Percentiles rank a stretch among this genome's conserved stretches.
Conservation (phyloP, 2,797 vertebrate genomes). For the Schizopygopsis pylzovi region DNA sequence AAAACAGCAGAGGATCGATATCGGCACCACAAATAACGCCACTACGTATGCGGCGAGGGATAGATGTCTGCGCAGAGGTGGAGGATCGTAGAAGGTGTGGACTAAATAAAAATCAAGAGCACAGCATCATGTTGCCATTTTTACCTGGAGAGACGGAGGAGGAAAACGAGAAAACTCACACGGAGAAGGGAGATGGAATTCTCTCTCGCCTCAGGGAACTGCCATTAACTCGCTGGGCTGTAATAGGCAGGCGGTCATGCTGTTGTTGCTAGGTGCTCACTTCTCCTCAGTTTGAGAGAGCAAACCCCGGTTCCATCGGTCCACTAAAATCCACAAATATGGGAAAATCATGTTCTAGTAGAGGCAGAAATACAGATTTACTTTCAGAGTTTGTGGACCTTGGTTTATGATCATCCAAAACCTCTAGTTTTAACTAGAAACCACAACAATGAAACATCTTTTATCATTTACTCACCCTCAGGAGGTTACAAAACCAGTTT, state of each 20-base stretch:
- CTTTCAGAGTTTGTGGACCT: neutral
- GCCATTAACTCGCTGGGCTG: conserved; percentile 48
- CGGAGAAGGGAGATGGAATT: conserved; percentile 49
- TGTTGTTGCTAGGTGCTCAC: conserved; percentile 40
- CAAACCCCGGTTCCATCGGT: conserved; percentile 33
- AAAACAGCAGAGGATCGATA: conserved; percentile 39
- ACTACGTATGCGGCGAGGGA: neutral
- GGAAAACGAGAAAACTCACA: conserved; percentile 19
- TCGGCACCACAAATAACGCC: conserved; percentile 8
- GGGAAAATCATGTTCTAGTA: neutral
- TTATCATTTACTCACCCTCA: neutral
- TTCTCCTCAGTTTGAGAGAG: conserved; percentile 1
- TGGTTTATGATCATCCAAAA: neutral
- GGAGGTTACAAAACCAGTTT: too few species aligned
- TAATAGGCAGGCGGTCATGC: conserved; percentile 39
- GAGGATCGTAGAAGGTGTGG: conserved; percentile 4
- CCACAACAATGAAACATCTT: neutral
- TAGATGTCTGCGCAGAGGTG: conserved; percentile 1
- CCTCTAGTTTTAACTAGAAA: neutral
- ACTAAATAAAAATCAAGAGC: conserved; percentile 30
- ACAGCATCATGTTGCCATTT: conserved; percentile 46
- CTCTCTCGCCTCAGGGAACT: conserved; percentile 44
- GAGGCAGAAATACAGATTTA: neutral
- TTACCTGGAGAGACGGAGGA: conserved; percentile 36
- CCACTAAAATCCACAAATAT: conserved; percentile 26